Base-by-base conservation (phyloP, 1,140 invertebrate genomes). In the Prorops nasuta region DNA sequence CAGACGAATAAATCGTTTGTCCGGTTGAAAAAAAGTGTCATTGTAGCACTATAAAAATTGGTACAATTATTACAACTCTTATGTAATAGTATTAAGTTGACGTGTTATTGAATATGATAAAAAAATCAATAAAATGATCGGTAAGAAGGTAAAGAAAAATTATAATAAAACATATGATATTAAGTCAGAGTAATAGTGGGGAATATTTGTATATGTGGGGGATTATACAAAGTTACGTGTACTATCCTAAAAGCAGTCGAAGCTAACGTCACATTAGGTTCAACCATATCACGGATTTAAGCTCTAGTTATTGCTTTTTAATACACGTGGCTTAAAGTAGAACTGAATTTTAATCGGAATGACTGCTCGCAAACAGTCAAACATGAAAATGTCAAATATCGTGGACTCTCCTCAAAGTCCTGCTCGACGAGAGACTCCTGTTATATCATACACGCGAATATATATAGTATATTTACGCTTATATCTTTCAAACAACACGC, bases 241-340 rank as follows among this genome's bases (percentile, higher is more conserved):
- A 10, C 21, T 56, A 60, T 10, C 47, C 49, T 63, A 62, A 53
- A 31, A 44, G 44, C 32, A 47, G 28, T 32, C 47, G 49, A 58
- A 43, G 8, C 38, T 31, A 35, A 60, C 14, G 1, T n/a, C 17
- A n/a, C 3, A 34, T 60, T 28, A 44, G 55, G 52, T 48, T 58
- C 66, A 56, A 51, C 51, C 54, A 35, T 71, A 70, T 72, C 69
- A 66, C 67, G 61, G 58, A 60, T 70, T 71, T 70, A 72, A 72
- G 61, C 66, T 72, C 69, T 72, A 71, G 61, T 72, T 72, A 70
- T 71, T 72, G 69, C 68, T 70, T 64, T 54, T 58, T 69, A 61
- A 70, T 68, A 69, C 67, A 71, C 69, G 67, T 69, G 54, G 40
- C 41, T 57, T 63, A 53, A 68, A 72, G 34, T 58, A 51, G 47